Evolutionary conservation across 2,797 vertebrate genomes (phyloP), one percentile per base, ranked within the genome.

Genomic region (Poeciliopsis turneri): DNA sequence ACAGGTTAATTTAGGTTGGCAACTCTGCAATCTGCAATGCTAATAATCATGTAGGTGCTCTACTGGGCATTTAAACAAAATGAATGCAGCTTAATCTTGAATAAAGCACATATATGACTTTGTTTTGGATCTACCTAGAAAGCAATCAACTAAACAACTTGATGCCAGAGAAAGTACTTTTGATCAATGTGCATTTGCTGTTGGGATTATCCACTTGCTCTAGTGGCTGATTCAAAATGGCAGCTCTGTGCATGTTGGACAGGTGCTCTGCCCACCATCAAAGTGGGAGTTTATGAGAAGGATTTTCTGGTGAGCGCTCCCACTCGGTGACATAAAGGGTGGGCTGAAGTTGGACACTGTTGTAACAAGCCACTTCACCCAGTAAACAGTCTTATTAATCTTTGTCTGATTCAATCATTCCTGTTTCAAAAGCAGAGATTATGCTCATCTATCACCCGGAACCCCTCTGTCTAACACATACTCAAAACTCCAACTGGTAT

Each of bases 391-490:
- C 82, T 75, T 82, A 91, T 92, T 90, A 84, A 93, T 91, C 89
- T 91, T 78, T 82, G 85, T 87, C 87, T 88, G 80, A 84, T 86
- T 88, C 84, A 41, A 85, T 75, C 0, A 20, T 79, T 85, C 59
- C 81, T 86, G 81, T 89, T 90, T 88, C 81, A 85, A 82, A 88
- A 76, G 81, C 6, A 10, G 57, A 93, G 78, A 91, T 87, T 83
- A 90, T 86, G 83, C 85, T 91, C 88, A 92, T 93, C 84, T 88
- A 92, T 93, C 90, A 92, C 85, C 82, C 77, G 82, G 46, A 77
- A 89, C 86, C 84, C 36, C 20, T 33, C 59, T 28, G n/a, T 33
- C 66, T 71, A 23, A 55, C 16, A 68, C 72, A 80, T 57, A 59
- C 76, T 77, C 53, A 70, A 49, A 25, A 64, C 59, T 79, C 68